Percentiles rank a stretch among this genome's conserved stretches.
phyloP scores from a whole-genome alignment of 2,113 vertebrate species.

The Nanger granti region DNA sequence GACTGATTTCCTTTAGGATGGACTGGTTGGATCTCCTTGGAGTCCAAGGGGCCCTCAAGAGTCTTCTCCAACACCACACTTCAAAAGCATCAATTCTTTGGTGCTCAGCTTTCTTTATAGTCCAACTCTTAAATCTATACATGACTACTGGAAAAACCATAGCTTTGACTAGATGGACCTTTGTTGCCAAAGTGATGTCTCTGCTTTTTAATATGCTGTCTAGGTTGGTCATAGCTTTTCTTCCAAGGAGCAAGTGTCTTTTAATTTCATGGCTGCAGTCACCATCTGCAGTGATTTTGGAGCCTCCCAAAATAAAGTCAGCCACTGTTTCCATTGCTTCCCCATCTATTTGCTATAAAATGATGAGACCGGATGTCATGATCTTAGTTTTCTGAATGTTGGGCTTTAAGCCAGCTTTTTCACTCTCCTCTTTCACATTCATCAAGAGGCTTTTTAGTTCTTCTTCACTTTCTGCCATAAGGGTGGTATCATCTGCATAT shows the following conservation, averaged over 20 bases:
- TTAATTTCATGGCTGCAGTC: background rate
- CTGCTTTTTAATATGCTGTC: background rate
- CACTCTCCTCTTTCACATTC: background rate
- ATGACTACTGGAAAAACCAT: background rate
- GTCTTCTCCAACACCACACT: background rate
- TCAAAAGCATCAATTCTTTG: background rate
- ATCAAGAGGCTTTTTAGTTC: background rate
- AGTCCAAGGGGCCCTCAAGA: background rate
- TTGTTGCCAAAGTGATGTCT: background rate
- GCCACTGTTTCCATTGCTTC: background rate
- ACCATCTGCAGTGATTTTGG: background rate
- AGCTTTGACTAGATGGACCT: background rate
- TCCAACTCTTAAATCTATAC: background rate
- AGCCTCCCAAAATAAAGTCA: background rate
- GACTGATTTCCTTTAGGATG: background rate
- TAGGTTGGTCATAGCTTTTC: background rate
- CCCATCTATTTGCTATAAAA: background rate
- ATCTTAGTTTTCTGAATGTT: background rate
- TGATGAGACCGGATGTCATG: background rate
- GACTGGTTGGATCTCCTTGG: background rate
- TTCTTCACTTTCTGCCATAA: background rate
- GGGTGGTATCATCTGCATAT: background rate
- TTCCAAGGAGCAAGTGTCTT: background rate
- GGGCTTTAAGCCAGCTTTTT: background rate
- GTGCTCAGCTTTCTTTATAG: background rate